These are phyloP conservation scores for Drosophila truncata DNA, from an alignment of 1,140 invertebrate species.

Conservation along the genomic window DNA sequence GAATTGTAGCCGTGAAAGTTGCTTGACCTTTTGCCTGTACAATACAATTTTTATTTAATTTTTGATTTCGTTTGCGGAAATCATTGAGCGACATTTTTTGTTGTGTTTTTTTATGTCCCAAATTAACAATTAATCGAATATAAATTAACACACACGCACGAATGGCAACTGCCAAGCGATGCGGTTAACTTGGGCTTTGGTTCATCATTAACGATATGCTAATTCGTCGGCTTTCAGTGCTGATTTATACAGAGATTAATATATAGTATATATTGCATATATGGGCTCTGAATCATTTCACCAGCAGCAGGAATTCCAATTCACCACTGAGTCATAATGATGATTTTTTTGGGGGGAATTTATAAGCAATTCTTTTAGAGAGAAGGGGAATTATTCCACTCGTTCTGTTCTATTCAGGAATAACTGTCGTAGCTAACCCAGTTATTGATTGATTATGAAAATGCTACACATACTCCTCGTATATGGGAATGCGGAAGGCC, in stretches of 20 bases:
- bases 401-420: slow-evolving; percentile 16
- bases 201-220: slow-evolving; percentile 45
- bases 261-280: slow-evolving; percentile 11
- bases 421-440: slow-evolving; percentile 17
- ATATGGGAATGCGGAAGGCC: slow-evolving; percentile 44
- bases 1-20: slow-evolving; percentile 61
- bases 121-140: slow-evolving; percentile 75
- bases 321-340: slow-evolving; percentile 14
- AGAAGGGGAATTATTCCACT: slow-evolving; percentile 10
- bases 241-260: slow-evolving; percentile 34
- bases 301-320: slow-evolving; percentile 15
- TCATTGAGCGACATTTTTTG: slow-evolving; percentile 64
- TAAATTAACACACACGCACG: slow-evolving; percentile 70
- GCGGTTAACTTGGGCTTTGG: slow-evolving; percentile 4
- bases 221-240: slow-evolving; percentile 25
- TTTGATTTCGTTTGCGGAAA: slow-evolving; percentile 50
- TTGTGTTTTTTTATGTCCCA: slow-evolving; percentile 34
- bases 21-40: slow-evolving; percentile 44
- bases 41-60: not conserved
- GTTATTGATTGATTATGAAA: slow-evolving; percentile 67
- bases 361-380: not conserved
- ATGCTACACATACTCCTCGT: slow-evolving; percentile 47
- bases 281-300: slow-evolving; percentile 24
- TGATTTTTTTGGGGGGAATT: slow-evolving; percentile 8
- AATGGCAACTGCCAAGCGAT: slow-evolving; percentile 4